Base-by-base conservation (phyloP, 2,888 invertebrate genomes). In the Gnatocerus cornutus region DNA sequence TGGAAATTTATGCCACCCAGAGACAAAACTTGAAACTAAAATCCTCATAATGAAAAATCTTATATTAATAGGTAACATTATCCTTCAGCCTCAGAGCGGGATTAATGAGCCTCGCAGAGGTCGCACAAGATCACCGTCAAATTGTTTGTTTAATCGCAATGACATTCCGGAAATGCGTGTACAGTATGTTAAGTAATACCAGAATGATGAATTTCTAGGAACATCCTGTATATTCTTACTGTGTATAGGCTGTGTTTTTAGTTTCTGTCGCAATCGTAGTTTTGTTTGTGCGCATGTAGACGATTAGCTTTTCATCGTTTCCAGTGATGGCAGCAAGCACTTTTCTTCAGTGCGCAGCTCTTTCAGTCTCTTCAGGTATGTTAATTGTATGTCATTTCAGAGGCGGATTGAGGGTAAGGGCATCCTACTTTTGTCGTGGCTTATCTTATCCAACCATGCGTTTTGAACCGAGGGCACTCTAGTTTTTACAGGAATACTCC, bases 321-420 rank as follows among this genome's bases (percentile, higher is more conserved):
- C 88, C 91, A 90, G 90, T 88, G 90, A 90, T 88, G 85, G 83
- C 84, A 88, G 89, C 89, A 88, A 89, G 86, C 89, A 88, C 86
- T 88, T 89, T 86, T 88, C 89, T 86, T 88, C 90, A 87, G 90
- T 90, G 87, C 89, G 90, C 88, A 90, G 91, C 88, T 89, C 90
- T 85, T 88, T 91, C 86, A 87, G 88, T 87, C 87, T 88, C 87
- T 90, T 91, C 86, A 91, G 91, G 91, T 91, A 90, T 90, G 91
- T 91, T 29, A 10, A 33, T 53, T 16, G 12, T 41, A 21, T 13
- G 8, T 39, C 10, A 16, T 21, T 21, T n/a, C n/a, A n/a, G n/a
- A n/a, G n/a, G n/a, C n/a, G n/a, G n/a, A n/a, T n/a, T n/a, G n/a
- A n/a, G n/a, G n/a, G n/a, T n/a, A n/a, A n/a, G n/a, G n/a, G n/a